Evolutionary conservation across 2,797 vertebrate species (phyloP), one percentile per base, ranked within the genome.

Genomic region (Molossus alvarezi): DNA sequence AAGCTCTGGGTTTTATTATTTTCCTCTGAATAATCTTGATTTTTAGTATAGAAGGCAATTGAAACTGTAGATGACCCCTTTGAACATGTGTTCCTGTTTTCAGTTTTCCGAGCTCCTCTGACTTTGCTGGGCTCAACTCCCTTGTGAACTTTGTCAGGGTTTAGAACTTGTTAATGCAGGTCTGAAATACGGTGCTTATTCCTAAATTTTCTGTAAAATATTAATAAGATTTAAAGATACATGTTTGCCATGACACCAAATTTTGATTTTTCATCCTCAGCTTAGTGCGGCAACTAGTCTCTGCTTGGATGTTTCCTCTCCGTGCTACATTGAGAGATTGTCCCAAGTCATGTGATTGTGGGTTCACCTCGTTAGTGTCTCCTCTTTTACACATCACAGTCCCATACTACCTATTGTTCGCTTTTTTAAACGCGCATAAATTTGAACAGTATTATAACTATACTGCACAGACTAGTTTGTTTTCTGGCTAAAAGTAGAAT

Each of bases 241-340:
- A 14, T 27, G 45, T 80, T 71, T 80, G n/a, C 6, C n/a, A 2
- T 73, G 45, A 57, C 51, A 64, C 33, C 65, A 80, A 5, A 80
- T 72, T 79, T 75, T 82, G 6, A 73, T 76, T 58, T 65, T 6
- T 83, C 25, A 55, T 77, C 15, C 2, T 95, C 48, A 67, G 20
- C 9, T 75, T 45, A 33, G 5, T 4, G 23, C 48, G 15, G 57
- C 41, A 85, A 10, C 11, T 27, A 8, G 21, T 10, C 14, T 80
- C 4, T 90, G 11, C 60, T 77, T 95, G 27, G 41, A 21, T 94
- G 94, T 23, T 4, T 45, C 60, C 71, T 95, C 57, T 91, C 37
- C 65, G 11, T 82, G 45, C 33, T n/a, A 91, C n/a, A 64, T 33
- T 37, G 60, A 23, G 37, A 87, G 94, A 69, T 58, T 51, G 4